phyloP scores from a whole-genome alignment of 2,888 invertebrate species.

The Megastigmus dorsalis region DNA sequence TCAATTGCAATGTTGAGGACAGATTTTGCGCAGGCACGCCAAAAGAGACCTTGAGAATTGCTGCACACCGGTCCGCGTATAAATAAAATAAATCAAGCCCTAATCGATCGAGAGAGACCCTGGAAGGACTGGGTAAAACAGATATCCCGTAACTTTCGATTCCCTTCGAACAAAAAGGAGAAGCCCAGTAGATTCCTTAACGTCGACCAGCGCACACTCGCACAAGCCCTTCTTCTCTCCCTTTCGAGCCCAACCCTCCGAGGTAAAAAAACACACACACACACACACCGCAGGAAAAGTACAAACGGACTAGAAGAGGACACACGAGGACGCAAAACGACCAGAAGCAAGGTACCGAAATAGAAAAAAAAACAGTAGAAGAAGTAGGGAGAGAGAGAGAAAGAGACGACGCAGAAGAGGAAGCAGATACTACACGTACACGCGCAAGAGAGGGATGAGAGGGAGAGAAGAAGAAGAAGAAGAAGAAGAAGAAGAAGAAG shows the following conservation, averaged over 20 bases:
- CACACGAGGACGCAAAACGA: neutral
- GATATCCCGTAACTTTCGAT: conserved; percentile 33
- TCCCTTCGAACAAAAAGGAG: neutral
- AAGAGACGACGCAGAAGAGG: conserved; percentile 48
- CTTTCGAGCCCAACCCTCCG: neutral
- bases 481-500: conserved; percentile 46
- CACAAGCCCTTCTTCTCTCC: neutral
- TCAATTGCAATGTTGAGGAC: too few species aligned
- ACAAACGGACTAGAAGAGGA: neutral
- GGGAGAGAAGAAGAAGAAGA: conserved; percentile 50
- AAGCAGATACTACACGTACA: conserved; percentile 41
- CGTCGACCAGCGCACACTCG: too few species aligned
- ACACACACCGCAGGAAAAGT: neutral
- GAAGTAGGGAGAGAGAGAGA: neutral
- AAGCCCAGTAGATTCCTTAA: neutral
- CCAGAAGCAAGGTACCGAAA: conserved; percentile 6
- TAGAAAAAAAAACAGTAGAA: neutral
- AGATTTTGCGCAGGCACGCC: too few species aligned
- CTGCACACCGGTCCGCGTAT: neutral
- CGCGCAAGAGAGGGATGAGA: conserved; percentile 6
- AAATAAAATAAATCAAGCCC: conserved; percentile 28
- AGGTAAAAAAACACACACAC: neutral
- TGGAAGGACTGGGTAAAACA: conserved; percentile 1
- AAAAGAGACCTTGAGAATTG: neutral
- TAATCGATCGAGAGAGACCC: conserved; percentile 31